Base-by-base conservation (phyloP, 2,888 invertebrate species). In the Muscina levida region DNA sequence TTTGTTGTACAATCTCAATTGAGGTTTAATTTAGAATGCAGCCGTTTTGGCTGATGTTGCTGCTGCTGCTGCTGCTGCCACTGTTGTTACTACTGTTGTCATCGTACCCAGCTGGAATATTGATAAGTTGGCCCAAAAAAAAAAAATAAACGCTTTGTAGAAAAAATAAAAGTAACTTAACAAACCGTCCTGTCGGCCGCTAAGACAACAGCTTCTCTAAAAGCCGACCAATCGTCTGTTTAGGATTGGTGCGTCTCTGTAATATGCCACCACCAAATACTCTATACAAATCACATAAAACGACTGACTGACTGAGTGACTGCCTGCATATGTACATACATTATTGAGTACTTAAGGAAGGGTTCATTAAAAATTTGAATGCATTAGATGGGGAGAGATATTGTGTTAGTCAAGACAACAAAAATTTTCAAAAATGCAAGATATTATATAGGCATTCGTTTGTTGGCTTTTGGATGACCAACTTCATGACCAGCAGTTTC, bases 81-180 rank as follows among this genome's bases (percentile, higher is more conserved):
- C 62, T 59, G 78, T 79, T 82, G 37, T 17, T 83, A 75, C 75
- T 77, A 74, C 73, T 76, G 82, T 70, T 78, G 73, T 72, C 74
- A 77, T 72, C 87, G 83, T 83, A 86, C 88, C 86, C 87, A 86
- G 84, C 85, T 85, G 84, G 88, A 88, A 88, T 88, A 88, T 87
- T 88, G 87, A 88, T 88, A 87, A 87, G 86, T 82, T 83, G 78
- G 72, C 84, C 72, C 74, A 81, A 81, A 81, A 46, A 53, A 71
- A 39, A 51, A 46, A 53, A 71, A 39, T 48, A 68, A 75, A 68
- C 37, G 22, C 26, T n/a, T 42, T 42, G 62, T 24, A 71, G 10
- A 37, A 68, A 46, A 48, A 65, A 24, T 53, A 78, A 65, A 46
- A 37, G 65, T 57, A 65, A 57, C 72, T 57, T 66, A 77, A 73